These are phyloP conservation scores for Cinara cedri DNA, from an alignment of 2,888 invertebrate species.

Conservation along the genomic window DNA sequence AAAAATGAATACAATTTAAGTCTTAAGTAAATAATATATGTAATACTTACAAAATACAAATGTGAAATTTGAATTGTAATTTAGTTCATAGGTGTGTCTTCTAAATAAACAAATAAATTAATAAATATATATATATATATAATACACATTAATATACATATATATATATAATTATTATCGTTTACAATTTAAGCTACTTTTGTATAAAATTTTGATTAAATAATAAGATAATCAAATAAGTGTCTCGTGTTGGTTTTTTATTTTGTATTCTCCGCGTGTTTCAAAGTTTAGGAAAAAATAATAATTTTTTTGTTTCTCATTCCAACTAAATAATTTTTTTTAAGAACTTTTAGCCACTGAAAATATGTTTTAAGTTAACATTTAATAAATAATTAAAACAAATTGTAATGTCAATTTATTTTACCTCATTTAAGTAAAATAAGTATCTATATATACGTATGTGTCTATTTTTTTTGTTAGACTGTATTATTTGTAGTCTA, in stretches of 20 bases:
- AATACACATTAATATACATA: constrained; percentile 25
- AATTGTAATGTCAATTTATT: constrained; percentile 49
- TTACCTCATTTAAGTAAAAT: constrained; percentile 39
- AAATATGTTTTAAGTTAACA: constrained; percentile 54
- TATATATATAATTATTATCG: constrained; percentile 30
- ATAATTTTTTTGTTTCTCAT: constrained; percentile 50
- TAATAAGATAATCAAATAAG: constrained; percentile 54
- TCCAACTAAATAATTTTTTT: constrained; percentile 44
- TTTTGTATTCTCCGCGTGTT: constrained; percentile 51
- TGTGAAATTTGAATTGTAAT: constrained; percentile 51
- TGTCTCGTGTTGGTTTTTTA: constrained; percentile 42
- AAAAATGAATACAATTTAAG: constrained; percentile 36
- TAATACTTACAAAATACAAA: constrained; percentile 44
- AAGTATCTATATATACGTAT: constrained; percentile 27
- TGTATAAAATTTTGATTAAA: constrained; percentile 57
- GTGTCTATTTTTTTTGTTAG: constrained; percentile 39
- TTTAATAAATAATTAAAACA: constrained; percentile 35
- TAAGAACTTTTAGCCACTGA: constrained; percentile 47
- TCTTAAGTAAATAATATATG: constrained; percentile 50
- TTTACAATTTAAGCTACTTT: constrained; percentile 55
- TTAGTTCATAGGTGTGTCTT: constrained; percentile 54
- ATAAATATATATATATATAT: constrained; percentile 11
- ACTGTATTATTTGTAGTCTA: constrained; percentile 43
- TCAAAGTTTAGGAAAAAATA: constrained; percentile 42
- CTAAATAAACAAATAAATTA: constrained; percentile 10